These are phyloP conservation scores for Globodera ellingtonae DNA, from an alignment of 1,140 invertebrate species.

Conservation along the genomic window DNA sequence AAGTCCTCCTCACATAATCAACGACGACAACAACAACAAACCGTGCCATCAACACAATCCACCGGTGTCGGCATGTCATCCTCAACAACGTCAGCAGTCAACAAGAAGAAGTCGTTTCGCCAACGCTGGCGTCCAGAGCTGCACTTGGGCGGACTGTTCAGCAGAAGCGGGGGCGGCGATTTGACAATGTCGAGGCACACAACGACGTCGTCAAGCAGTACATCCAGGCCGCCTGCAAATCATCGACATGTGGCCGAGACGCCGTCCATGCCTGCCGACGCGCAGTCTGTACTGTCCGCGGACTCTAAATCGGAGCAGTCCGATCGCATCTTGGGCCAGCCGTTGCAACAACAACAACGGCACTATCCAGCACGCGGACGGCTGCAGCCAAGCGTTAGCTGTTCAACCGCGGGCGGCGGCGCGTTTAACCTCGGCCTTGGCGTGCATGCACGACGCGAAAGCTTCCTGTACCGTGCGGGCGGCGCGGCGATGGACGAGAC, in stretches of 20 bases:
- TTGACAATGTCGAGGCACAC: background rate
- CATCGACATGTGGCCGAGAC: background rate
- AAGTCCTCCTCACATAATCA: background rate
- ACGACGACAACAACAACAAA: background rate
- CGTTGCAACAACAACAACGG: background rate
- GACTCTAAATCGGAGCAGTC: background rate
- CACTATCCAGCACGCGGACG: constrained; percentile 8
- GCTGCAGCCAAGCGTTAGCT: constrained; percentile 17
- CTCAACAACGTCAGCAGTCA: background rate
- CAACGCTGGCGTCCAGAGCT: background rate
- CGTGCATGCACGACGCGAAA: constrained; percentile 54
- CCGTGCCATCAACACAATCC: background rate
- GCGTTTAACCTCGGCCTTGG: constrained; percentile 16
- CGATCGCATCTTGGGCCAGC: background rate
- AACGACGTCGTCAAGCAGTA: background rate
- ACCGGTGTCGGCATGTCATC: background rate
- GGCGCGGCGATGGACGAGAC: background rate
- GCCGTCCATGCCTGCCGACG: background rate
- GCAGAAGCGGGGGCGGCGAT: background rate
- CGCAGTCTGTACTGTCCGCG: background rate
- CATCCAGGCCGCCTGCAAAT: too few relatives aligned
- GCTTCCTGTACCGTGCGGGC: constrained; percentile 56
- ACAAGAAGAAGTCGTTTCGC: constrained; percentile 1
- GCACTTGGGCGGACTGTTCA: background rate
- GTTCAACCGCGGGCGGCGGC: constrained; percentile 10